Conservation (phyloP, 2,888 invertebrate genomes). For the Oxytorus armatus region DNA sequence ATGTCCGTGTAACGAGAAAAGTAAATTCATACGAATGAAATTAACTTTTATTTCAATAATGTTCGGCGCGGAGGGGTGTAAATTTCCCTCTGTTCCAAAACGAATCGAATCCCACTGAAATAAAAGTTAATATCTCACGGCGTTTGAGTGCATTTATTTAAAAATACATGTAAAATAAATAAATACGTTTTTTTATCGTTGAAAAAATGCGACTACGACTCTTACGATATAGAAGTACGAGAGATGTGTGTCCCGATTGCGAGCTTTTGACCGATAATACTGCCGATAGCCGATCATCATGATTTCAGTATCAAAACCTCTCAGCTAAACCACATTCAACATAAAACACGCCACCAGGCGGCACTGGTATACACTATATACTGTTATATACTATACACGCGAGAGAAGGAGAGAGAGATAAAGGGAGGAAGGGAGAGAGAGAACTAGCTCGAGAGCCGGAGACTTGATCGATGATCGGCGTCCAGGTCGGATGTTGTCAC, state of each 20-base stretch:
- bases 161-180: too few relatives aligned
- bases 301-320: constrained; percentile 12
- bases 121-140: too few relatives aligned
- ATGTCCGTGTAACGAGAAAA: neutral
- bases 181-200: too few relatives aligned
- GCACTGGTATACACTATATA: too few relatives aligned
- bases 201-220: too few relatives aligned
- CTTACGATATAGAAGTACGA: too few relatives aligned
- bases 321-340: neutral
- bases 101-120: neutral
- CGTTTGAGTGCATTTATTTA: too few relatives aligned
- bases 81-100: neutral
- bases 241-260: too few relatives aligned
- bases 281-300: constrained; percentile 10
- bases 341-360: constrained; percentile 12
- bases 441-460: constrained; percentile 44
- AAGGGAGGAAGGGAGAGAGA: constrained; percentile 25
- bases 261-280: too few relatives aligned
- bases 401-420: constrained; percentile 30
- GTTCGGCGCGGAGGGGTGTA: neutral
- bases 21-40: neutral
- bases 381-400: constrained; percentile 21
- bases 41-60: neutral
- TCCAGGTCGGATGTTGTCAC: constrained; percentile 67
- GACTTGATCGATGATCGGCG: constrained; percentile 69